Conservation (phyloP, 2,797 vertebrate genomes). For the Oreochromis grahami region DNA sequence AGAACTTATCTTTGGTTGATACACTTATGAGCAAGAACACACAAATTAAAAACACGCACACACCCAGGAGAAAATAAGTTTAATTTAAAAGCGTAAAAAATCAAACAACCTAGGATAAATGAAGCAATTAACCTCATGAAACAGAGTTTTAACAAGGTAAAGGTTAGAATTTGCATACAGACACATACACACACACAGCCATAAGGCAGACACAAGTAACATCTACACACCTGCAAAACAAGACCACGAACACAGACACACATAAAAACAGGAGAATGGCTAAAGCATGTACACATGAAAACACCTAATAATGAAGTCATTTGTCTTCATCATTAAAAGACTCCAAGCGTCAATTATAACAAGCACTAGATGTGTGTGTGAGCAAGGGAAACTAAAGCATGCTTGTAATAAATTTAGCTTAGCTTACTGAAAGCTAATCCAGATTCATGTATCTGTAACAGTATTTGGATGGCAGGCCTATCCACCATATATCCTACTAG, state of each 20-base stretch:
- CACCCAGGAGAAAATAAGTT: neutral
- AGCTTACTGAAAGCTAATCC: neutral
- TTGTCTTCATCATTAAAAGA: conserved; percentile 66
- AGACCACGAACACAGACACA: neutral
- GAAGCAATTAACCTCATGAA: conserved; percentile 57
- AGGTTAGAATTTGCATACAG: conserved; percentile 44
- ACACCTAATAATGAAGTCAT: conserved; percentile 59
- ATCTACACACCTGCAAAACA: neutral
- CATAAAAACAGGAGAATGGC: neutral
- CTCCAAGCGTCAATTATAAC: conserved; percentile 42
- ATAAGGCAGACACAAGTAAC: neutral
- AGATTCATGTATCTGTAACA: neutral
- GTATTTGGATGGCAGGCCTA: neutral
- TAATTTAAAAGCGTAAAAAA: conserved; percentile 4
- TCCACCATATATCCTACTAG: no score
- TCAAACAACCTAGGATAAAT: conserved; percentile 31
- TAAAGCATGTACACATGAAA: conserved; percentile 8
- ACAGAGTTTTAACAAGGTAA: conserved; percentile 34
- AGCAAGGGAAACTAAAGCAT: neutral
- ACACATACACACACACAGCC: neutral
- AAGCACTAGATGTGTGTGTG: neutral
- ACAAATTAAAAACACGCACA: neutral
- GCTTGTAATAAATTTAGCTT: conserved; percentile 11
- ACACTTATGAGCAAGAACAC: neutral
- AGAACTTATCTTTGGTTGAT: neutral